Percentiles rank a stretch among this genome's conserved stretches.
Evolutionary conservation across 2,888 invertebrate genomes (phyloP).

Genomic region (Acholoe squamosa): DNA sequence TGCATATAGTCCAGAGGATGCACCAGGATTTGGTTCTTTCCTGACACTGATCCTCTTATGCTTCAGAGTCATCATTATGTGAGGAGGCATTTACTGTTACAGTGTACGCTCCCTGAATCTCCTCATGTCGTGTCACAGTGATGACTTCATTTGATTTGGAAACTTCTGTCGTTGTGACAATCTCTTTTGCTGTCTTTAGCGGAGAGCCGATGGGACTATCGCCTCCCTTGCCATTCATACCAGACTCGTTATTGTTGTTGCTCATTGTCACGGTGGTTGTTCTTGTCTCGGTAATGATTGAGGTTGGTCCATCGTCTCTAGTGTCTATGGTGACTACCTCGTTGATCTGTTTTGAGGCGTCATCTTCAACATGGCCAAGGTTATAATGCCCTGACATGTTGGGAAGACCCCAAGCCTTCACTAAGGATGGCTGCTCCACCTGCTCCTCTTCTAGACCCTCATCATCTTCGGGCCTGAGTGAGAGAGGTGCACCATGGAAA

Average conservation of each 20-base stretch:
- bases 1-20: neutral
- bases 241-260: slow-evolving; percentile 53
- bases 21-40: neutral
- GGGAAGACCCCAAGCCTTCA: slow-evolving; percentile 28
- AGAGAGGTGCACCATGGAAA: slow-evolving; percentile 1
- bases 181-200: neutral
- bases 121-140: slow-evolving; percentile 22
- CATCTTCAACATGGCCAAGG: neutral
- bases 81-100: slow-evolving; percentile 18
- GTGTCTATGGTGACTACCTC: slow-evolving; percentile 40
- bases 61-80: slow-evolving; percentile 51
- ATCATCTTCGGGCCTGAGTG: neutral
- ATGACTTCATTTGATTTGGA: slow-evolving; percentile 56
- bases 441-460: neutral
- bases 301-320: neutral
- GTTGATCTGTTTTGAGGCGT: neutral
- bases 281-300: slow-evolving; percentile 9
- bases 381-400: neutral
- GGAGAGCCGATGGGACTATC: neutral
- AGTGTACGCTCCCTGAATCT: slow-evolving; percentile 40
- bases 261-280: neutral
- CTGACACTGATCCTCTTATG: neutral
- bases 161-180: slow-evolving; percentile 48
- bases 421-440: slow-evolving; percentile 6
- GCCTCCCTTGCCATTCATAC: slow-evolving; percentile 40